Evolutionary conservation across 2,888 invertebrate genomes (phyloP).

Genomic region (Thera britannica): DNA sequence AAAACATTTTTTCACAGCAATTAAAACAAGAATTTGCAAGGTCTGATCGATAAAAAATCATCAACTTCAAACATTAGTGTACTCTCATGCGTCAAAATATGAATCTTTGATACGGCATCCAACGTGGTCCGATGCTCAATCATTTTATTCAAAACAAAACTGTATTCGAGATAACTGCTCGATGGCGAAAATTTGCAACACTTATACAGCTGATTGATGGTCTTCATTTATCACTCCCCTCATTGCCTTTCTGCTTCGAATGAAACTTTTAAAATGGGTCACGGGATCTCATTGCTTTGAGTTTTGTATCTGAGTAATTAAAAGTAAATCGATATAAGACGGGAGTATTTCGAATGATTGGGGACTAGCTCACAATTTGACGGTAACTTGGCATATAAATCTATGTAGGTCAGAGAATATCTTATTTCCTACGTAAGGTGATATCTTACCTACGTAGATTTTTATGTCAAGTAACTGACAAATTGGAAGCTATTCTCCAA

Average conservation of each 20-base stretch:
- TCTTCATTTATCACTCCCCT: conserved; percentile 83
- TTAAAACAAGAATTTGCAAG: too few relatives aligned
- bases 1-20: too few relatives aligned
- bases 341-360: conserved; percentile 5
- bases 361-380: background rate
- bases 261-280: conserved; percentile 83
- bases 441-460: too few relatives aligned
- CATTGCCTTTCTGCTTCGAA: conserved; percentile 60
- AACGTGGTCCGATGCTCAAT: conserved; percentile 46
- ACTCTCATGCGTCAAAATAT: conserved; percentile 8
- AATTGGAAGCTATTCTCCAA: too few relatives aligned
- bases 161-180: conserved; percentile 61
- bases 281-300: conserved; percentile 77
- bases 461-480: too few relatives aligned
- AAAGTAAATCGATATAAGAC: conserved; percentile 70
- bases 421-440: too few relatives aligned
- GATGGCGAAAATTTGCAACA: conserved; percentile 80
- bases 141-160: conserved; percentile 64
- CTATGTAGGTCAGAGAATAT: too few relatives aligned
- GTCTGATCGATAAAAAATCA: too few relatives aligned
- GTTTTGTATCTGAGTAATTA: conserved; percentile 75
- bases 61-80: background rate
- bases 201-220: conserved; percentile 83
- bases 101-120: conserved; percentile 16
- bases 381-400: too few relatives aligned